Base-by-base conservation (phyloP, 23 tunicate genomes). In the Styela clava region DNA sequence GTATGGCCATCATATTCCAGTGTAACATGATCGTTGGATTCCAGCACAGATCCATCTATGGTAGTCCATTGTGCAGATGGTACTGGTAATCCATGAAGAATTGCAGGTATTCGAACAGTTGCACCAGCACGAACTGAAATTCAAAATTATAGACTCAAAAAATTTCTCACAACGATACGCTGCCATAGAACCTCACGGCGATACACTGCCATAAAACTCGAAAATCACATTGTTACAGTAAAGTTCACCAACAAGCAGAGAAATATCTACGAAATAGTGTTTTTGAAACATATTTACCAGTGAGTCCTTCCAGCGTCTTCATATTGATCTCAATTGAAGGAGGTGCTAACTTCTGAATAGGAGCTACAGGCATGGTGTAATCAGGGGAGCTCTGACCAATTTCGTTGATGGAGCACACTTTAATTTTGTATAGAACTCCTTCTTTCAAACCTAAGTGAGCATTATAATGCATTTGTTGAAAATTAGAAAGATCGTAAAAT, bases 321-420 rank as follows among this genome's bases (percentile, higher is more conserved):
- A 89, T 84, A 62, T 88, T 83, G 62, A 94, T 88, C 72, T 87
- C 93, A 80, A 94, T 88, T 1, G 89, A 74, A 2, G 98, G 98
- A 0, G 94, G 63, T 24, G 69, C 33, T 9, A 88, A 74, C 63
- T 94, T 94, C 35, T 87, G 88, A 61, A 83, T 56, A 24, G 98
- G 92, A 12, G 86, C 88, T 1, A 94, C 88, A 0, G 98, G 89
- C 83, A 84, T 79, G 44, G 93, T 87, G 31, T 79, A 77, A 29
- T 94, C 98, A 19, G 98, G 94, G 27, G 88, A 69, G 33, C 98
- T 82, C 68, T 94, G 88, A 7, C 98, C 98, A 21, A 85, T 81
- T 24, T 84, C 98, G 68, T 94, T 94, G 30, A 78, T 69, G 36
- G 98, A 85, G 5, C 87, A 71, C 2, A 94, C 92, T 33, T 85